Evolutionary conservation across 2,888 invertebrate species (phyloP).

Genomic region (Lasioglossum malachurum): DNA sequence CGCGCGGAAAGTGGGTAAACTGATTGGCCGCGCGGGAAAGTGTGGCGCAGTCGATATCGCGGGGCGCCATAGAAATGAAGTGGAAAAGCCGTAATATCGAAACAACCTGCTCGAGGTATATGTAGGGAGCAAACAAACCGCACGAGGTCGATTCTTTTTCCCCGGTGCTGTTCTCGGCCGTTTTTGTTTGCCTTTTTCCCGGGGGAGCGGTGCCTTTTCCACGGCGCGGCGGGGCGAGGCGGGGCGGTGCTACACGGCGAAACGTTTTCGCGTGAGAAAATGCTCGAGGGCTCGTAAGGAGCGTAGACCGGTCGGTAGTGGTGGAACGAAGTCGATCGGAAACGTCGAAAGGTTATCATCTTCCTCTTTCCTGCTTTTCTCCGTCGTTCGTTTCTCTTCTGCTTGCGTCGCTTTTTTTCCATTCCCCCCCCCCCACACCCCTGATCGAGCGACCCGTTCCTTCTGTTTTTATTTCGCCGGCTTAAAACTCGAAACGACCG

Average conservation of each 20-base stretch:
- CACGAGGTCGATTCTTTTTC: conserved; percentile 44
- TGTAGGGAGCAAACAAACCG: conserved; percentile 51
- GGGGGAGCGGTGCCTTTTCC: conserved; percentile 35
- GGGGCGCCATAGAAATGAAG: conserved; percentile 43
- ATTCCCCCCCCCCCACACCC: not conserved
- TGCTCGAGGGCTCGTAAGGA: conserved; percentile 56
- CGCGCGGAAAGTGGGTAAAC: conserved; percentile 37
- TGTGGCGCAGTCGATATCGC: conserved; percentile 31
- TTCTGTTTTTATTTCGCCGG: conserved; percentile 26
- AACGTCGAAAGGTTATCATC: conserved; percentile 70
- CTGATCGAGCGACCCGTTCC: not conserved
- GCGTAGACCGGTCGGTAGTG: conserved; percentile 14
- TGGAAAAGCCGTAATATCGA: conserved; percentile 58
- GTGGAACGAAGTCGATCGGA: conserved; percentile 75
- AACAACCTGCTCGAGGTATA: conserved; percentile 43
- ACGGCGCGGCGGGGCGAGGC: too few relatives aligned
- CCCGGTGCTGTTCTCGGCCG: not conserved
- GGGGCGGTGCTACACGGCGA: conserved; percentile 48
- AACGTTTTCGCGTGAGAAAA: conserved; percentile 75
- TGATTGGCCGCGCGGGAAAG: conserved; percentile 16
- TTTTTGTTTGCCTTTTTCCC: conserved; percentile 24
- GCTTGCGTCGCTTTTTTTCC: not conserved
- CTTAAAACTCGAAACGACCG: conserved; percentile 64
- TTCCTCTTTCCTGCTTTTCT: conserved; percentile 29
- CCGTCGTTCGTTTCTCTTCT: conserved; percentile 32